Evolutionary conservation across 2,113 vertebrate species (phyloP).

Genomic region (Merops nubicus): DNA sequence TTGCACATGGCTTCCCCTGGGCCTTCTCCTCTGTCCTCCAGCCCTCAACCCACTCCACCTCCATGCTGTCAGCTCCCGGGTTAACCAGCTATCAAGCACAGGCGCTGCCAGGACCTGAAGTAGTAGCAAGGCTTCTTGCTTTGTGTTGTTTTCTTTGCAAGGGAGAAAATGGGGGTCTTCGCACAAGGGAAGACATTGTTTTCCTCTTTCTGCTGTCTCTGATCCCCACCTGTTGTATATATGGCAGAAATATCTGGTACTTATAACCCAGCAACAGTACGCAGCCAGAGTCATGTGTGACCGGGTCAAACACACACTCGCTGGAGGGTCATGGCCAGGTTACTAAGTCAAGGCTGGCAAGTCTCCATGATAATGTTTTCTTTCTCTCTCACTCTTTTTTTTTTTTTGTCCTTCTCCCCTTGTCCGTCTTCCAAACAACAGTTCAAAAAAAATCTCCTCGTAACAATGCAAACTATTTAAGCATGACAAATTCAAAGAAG

Average conservation of each 20-base stretch:
- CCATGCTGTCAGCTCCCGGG: rapidly evolving
- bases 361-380: conserved; percentile 65
- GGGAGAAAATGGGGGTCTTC: conserved; percentile 38
- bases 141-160: not conserved
- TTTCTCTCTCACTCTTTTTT: conserved; percentile 39
- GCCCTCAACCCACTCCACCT: not conserved
- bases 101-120: too few species aligned
- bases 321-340: conserved; percentile 81
- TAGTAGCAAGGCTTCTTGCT: not conserved
- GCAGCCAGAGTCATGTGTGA: conserved; percentile 70
- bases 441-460: not conserved
- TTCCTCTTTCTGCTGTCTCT: conserved; percentile 26
- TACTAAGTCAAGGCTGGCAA: conserved; percentile 79
- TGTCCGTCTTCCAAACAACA: conserved; percentile 46
- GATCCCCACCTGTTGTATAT: conserved; percentile 77
- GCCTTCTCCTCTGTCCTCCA: not conserved
- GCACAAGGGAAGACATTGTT: conserved; percentile 42
- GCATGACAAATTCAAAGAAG: conserved; percentile 44
- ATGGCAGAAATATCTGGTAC: conserved; percentile 73
- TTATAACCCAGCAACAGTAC: conserved; percentile 69
- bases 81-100: not conserved
- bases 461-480: conserved; percentile 67
- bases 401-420: not conserved
- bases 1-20: not conserved
- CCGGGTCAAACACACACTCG: conserved; percentile 75